Evolutionary conservation across 2,113 vertebrate genomes (phyloP).

Genomic region (Neopipo cinnamomea): DNA sequence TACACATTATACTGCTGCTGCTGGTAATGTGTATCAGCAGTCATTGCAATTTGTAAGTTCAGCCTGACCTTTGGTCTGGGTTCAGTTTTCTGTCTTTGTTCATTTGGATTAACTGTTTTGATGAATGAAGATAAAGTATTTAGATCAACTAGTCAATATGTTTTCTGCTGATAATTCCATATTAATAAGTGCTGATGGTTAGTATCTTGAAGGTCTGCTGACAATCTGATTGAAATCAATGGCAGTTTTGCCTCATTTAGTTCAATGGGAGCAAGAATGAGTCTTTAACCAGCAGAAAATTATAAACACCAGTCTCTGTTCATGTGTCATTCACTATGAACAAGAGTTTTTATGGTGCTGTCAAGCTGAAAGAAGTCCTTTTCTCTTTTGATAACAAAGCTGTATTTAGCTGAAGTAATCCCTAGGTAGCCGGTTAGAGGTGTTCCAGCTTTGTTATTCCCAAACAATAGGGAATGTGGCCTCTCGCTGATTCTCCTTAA

Average conservation of each 20-base stretch:
- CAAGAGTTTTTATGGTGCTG: conserved; percentile 38
- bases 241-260: conserved; percentile 57
- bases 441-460: conserved; percentile 55
- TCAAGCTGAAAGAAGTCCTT: conserved; percentile 42
- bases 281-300: conserved; percentile 57
- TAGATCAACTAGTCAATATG: conserved; percentile 47
- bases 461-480: conserved; percentile 13
- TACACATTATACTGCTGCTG: not conserved
- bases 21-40: not conserved
- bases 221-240: conserved; percentile 52
- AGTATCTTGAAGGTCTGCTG: conserved; percentile 40
- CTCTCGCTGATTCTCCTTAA: conserved; percentile 33
- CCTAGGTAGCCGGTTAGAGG: conserved; percentile 57
- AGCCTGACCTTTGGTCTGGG: conserved; percentile 30
- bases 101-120: conserved; percentile 43
- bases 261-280: conserved; percentile 30
- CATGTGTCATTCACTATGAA: conserved; percentile 35
- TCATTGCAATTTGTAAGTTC: conserved; percentile 32
- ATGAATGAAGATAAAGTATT: conserved; percentile 58
- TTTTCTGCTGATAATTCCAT: conserved; percentile 59
- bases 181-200: conserved; percentile 55
- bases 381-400: conserved; percentile 39
- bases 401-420: conserved; percentile 44
- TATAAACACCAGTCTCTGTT: conserved; percentile 9
- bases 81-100: conserved; percentile 47